Conservation (phyloP, 2,113 vertebrate genomes). For the Spermophilus dauricus region DNA sequence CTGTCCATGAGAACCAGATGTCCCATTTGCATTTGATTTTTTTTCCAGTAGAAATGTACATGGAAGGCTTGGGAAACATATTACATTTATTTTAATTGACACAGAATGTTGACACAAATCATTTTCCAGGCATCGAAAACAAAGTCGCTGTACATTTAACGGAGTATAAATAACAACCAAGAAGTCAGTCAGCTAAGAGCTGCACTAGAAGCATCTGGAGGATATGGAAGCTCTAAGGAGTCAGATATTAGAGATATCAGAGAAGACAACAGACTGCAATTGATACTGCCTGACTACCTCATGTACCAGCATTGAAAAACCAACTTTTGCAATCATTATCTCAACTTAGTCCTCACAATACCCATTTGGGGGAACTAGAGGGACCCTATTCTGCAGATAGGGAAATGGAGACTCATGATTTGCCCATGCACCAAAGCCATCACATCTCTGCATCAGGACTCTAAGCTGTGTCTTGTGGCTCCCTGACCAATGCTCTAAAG, state of each 20-base stretch:
- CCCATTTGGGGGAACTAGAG: background rate
- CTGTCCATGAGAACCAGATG: conserved; percentile 55
- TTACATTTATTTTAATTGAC: conserved; percentile 29
- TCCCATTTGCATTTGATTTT: conserved; percentile 63
- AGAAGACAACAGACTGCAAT: background rate
- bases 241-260: background rate
- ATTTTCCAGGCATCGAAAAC: background rate
- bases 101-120: conserved; percentile 37
- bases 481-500: background rate
- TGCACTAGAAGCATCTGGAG: background rate
- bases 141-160: background rate
- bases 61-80: conserved; percentile 11
- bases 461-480: background rate
- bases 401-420: background rate
- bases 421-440: background rate
- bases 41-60: conserved; percentile 55
- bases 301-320: background rate
- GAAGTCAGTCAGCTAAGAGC: background rate
- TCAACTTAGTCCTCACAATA: background rate
- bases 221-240: background rate
- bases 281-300: background rate
- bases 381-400: background rate
- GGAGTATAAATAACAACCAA: background rate
- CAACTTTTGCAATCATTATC: background rate
- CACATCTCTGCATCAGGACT: background rate